A percentile compares a stretch with the other conserved stretches of the same genome.
phyloP scores from a whole-genome alignment of 2,113 vertebrate genomes.

The Phylloscopus whistleri region DNA sequence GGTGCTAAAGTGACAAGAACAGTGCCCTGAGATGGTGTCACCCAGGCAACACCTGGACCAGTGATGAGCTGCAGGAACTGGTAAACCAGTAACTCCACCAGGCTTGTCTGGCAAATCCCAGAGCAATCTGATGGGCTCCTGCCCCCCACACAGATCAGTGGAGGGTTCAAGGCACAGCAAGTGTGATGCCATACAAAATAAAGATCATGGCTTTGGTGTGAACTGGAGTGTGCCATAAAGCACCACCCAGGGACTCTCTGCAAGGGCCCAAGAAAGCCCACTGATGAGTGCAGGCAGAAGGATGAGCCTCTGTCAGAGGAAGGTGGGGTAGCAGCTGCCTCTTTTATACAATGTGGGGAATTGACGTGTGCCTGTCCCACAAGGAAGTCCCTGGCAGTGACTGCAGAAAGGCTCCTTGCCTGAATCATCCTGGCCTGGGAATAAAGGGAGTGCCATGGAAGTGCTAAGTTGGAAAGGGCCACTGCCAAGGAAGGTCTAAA shows the following conservation, averaged over 20 bases:
- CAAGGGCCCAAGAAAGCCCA: background rate
- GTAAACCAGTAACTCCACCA: background rate
- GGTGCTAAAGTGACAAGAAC: background rate
- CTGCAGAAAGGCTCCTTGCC: background rate
- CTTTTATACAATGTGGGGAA: background rate
- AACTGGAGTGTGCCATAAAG: background rate
- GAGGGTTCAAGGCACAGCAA: background rate
- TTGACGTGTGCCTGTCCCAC: accelerated
- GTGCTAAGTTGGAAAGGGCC: background rate
- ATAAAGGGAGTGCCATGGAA: background rate
- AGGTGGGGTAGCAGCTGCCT: background rate
- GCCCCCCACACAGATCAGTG: accelerated
- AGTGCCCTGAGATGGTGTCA: background rate
- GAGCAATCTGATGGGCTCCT: background rate
- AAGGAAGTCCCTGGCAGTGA: background rate
- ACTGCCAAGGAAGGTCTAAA: background rate
- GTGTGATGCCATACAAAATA: background rate
- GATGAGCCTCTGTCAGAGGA: background rate
- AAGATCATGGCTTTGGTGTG: background rate
- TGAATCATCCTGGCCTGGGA: background rate
- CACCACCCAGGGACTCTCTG: background rate
- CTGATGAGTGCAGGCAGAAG: background rate
- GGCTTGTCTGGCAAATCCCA: background rate
- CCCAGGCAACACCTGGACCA: background rate
- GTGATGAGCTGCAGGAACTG: background rate